Conservation (phyloP, 2,888 invertebrate species). For the Teinopalpus imperialis region DNA sequence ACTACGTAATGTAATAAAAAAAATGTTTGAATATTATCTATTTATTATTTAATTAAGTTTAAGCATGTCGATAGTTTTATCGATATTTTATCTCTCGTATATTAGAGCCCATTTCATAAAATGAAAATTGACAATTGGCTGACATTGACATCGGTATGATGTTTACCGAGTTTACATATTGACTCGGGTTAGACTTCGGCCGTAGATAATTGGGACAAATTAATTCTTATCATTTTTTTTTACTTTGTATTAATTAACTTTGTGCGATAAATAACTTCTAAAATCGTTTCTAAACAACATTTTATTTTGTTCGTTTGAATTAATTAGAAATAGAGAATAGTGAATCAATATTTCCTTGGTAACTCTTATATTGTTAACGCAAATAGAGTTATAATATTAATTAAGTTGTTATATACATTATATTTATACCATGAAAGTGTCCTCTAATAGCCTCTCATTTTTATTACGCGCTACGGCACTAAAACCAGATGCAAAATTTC, state of each 20-base stretch:
- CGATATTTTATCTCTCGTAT: too few species aligned
- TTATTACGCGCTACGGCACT: slow-evolving; percentile 18
- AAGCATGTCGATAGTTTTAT: too few species aligned
- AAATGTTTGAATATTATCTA: too few species aligned
- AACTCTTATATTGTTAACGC: too few species aligned
- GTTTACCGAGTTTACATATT: slow-evolving; percentile 19
- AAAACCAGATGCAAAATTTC: slow-evolving; percentile 24
- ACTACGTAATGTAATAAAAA: too few species aligned
- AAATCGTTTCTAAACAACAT: too few species aligned
- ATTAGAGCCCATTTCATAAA: too few species aligned
- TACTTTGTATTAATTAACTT: slow-evolving; percentile 13
- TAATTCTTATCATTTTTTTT: slow-evolving; percentile 17
- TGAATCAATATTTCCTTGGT: too few species aligned
- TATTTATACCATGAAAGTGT: slow-evolving; percentile 16
- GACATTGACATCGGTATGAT: slow-evolving; percentile 11
- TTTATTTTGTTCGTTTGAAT: neutral
- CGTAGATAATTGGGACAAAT: slow-evolving; percentile 18
- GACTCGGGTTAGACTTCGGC: slow-evolving; percentile 3
- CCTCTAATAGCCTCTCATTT: slow-evolving; percentile 19
- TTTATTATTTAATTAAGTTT: too few species aligned
- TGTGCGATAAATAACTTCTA: neutral
- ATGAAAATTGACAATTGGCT: too few species aligned
- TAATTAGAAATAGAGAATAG: too few species aligned
- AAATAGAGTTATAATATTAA: neutral
- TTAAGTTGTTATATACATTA: neutral